Conservation (phyloP, 2,113 vertebrate genomes). For the Irena cyanogastra region DNA sequence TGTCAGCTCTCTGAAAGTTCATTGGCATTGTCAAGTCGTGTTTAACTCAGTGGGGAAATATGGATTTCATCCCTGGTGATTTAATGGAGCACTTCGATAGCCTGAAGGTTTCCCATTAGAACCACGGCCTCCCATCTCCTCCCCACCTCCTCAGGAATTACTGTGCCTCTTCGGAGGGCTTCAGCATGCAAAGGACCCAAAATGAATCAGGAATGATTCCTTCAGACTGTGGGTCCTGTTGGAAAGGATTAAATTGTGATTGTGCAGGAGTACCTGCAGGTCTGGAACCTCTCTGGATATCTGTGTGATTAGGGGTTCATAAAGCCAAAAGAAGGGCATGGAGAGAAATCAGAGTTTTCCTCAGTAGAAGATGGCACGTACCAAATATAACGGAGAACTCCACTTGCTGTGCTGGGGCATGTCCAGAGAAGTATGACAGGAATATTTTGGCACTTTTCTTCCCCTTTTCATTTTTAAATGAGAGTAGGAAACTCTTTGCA, state of each 20-base stretch:
- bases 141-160: conserved; percentile 17
- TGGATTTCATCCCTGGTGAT: conserved; percentile 62
- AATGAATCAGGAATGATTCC: neutral
- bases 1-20: conserved; percentile 72
- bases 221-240: neutral
- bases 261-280: neutral
- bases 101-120: conserved; percentile 38
- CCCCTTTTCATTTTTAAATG: neutral
- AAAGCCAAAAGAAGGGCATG: neutral
- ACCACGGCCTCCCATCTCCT: neutral
- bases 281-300: neutral
- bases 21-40: conserved; percentile 71
- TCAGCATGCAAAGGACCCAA: conserved; percentile 26
- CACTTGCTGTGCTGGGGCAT: neutral
- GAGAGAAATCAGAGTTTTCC: neutral
- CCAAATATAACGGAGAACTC: rapidly evolving
- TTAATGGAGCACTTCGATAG: conserved; percentile 41
- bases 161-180: neutral
- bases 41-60: conserved; percentile 70
- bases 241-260: neutral
- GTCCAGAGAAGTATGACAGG: neutral
- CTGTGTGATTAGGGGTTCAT: neutral
- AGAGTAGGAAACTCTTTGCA: neutral
- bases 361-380: neutral
- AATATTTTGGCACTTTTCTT: neutral